phyloP scores from a whole-genome alignment of 2,888 invertebrate species.

The Epicampocera succincta region DNA sequence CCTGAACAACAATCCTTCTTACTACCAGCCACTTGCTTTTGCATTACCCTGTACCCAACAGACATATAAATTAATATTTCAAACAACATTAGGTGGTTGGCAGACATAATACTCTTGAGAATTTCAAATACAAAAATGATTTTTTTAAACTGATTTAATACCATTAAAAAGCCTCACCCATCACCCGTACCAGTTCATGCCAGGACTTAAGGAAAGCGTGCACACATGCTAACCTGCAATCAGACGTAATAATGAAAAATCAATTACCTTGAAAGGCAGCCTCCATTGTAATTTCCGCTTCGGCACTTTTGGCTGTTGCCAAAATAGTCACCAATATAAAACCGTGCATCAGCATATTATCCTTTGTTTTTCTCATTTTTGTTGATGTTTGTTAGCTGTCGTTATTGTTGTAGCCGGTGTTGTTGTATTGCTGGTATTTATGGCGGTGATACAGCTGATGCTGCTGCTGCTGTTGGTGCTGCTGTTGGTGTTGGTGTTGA shows the following conservation, averaged over 20 bases:
- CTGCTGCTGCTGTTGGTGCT: conserved; percentile 13
- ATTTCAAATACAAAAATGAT: conserved; percentile 10
- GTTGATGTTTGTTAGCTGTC: conserved; percentile 31
- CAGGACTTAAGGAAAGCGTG: not conserved
- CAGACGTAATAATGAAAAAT: conserved; percentile 10
- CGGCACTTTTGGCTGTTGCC: conserved; percentile 78
- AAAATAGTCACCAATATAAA: conserved; percentile 78
- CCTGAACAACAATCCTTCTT: too few relatives aligned
- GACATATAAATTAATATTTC: not conserved
- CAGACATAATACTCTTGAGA: conserved; percentile 13
- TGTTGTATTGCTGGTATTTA: not conserved
- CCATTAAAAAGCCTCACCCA: not conserved
- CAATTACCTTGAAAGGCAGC: conserved; percentile 85
- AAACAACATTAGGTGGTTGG: not conserved
- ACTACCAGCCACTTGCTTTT: not conserved
- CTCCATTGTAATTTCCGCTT: conserved; percentile 82
- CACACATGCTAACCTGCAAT: not conserved
- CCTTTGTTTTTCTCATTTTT: conserved; percentile 70
- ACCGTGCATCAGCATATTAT: conserved; percentile 78
- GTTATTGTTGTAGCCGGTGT: conserved; percentile 46
- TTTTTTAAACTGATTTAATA: conserved; percentile 17
- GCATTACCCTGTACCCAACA: not conserved
- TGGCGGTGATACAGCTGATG: too few relatives aligned
- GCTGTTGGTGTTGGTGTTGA: not conserved
- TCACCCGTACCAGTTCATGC: not conserved